These are phyloP conservation scores for Stratiomys singularior DNA, from an alignment of 2,888 invertebrate species.

Conservation along the genomic window DNA sequence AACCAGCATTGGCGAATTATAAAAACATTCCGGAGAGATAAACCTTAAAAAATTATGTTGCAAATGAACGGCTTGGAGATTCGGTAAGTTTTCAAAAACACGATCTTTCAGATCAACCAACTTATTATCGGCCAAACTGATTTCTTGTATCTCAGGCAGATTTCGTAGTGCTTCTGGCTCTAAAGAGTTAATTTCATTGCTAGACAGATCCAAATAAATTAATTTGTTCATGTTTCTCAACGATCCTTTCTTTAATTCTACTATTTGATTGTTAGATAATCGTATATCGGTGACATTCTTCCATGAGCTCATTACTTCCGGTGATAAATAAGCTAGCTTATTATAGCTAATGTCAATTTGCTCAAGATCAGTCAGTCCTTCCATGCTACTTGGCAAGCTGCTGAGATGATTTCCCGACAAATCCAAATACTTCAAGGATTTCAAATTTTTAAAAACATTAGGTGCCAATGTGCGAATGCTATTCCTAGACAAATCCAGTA, in stretches of 20 bases:
- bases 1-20: slow-evolving; percentile 79
- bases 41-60: slow-evolving; percentile 82
- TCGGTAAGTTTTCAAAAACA: slow-evolving; percentile 80
- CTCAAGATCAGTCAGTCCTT: slow-evolving; percentile 74
- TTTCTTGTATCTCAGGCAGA: slow-evolving; percentile 75
- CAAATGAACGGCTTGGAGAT: slow-evolving; percentile 73
- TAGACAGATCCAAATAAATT: slow-evolving; percentile 80
- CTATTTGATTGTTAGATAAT: slow-evolving; percentile 79
- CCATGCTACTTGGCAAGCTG: slow-evolving; percentile 77
- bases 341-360: slow-evolving; percentile 83
- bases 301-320: slow-evolving; percentile 76
- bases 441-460: slow-evolving; percentile 71
- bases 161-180: slow-evolving; percentile 78
- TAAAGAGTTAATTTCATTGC: slow-evolving; percentile 80
- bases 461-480: slow-evolving; percentile 76
- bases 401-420: slow-evolving; percentile 81
- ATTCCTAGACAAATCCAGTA: slow-evolving; percentile 80
- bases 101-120: slow-evolving; percentile 79
- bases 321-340: slow-evolving; percentile 75
- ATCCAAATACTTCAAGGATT: slow-evolving; percentile 78
- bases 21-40: slow-evolving; percentile 79
- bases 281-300: slow-evolving; percentile 76
- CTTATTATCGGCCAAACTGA: slow-evolving; percentile 78
- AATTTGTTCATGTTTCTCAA: slow-evolving; percentile 78
- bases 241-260: slow-evolving; percentile 75